These are phyloP conservation scores for Eolophus roseicapilla DNA, from an alignment of 2,113 vertebrate species.

Conservation along the genomic window DNA sequence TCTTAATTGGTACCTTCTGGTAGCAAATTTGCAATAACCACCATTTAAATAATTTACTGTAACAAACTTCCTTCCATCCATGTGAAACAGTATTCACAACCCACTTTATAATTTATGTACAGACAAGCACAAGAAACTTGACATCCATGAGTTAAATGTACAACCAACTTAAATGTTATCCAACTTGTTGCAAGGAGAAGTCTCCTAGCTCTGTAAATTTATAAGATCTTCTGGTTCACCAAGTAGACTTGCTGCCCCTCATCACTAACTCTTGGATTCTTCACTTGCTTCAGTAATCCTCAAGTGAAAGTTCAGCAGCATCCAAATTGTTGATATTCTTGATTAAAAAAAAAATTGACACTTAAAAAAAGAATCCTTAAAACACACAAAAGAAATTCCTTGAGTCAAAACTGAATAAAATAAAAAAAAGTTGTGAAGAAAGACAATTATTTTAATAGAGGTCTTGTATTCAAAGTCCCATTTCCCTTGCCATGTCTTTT, in stretches of 20 bases:
- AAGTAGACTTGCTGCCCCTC: constrained; percentile 19
- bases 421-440: constrained; percentile 61
- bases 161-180: constrained; percentile 58
- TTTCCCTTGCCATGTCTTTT: constrained; percentile 57
- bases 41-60: constrained; percentile 52
- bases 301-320: constrained; percentile 45
- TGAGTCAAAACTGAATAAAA: constrained; percentile 70
- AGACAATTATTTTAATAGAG: constrained; percentile 68
- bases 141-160: constrained; percentile 72
- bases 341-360: constrained; percentile 62
- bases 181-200: constrained; percentile 48
- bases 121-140: constrained; percentile 73
- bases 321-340: constrained; percentile 56
- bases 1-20: constrained; percentile 22
- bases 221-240: constrained; percentile 50
- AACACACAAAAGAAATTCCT: constrained; percentile 67
- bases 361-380: constrained; percentile 68
- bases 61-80: constrained; percentile 58
- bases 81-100: constrained; percentile 73
- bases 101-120: constrained; percentile 72
- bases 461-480: constrained; percentile 67
- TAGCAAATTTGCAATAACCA: constrained; percentile 46
- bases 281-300: constrained; percentile 55
- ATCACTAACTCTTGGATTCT: constrained; percentile 21
- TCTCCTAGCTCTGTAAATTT: constrained; percentile 55